phyloP scores from a whole-genome alignment of 2,113 vertebrate genomes.

The Labeo catla region DNA sequence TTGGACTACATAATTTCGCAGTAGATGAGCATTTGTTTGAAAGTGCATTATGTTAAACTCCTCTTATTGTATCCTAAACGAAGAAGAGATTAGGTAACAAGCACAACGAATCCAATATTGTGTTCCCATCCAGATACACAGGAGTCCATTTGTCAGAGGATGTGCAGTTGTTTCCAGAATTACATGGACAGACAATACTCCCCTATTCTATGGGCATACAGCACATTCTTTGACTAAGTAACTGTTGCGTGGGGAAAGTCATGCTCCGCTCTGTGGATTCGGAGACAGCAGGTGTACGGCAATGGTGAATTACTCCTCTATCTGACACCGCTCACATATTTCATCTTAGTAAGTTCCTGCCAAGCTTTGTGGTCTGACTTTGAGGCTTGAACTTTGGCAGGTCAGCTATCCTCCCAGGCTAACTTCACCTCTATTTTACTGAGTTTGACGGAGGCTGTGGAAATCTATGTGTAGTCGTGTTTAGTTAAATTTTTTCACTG shows the following conservation, averaged over 20 bases:
- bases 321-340: constrained; percentile 32
- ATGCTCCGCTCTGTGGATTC: constrained; percentile 50
- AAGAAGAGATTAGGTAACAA: neutral
- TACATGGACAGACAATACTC: constrained; percentile 48
- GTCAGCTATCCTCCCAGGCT: neutral
- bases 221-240: constrained; percentile 46
- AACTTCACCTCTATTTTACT: neutral
- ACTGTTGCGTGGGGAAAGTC: constrained; percentile 46
- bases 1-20: neutral
- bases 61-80: neutral
- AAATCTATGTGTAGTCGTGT: neutral
- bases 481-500: neutral
- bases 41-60: neutral
- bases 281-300: constrained; percentile 51
- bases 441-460: neutral
- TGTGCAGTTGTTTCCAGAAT: constrained; percentile 47
- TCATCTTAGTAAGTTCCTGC: constrained; percentile 14
- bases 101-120: neutral
- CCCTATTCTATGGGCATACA: constrained; percentile 33
- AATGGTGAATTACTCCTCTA: constrained; percentile 56
- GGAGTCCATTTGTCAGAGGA: constrained; percentile 39
- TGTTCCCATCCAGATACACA: constrained; percentile 17
- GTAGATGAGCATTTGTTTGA: neutral
- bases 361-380: constrained; percentile 32
- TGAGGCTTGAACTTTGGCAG: neutral